A percentile compares a stretch with the other conserved stretches of the same genome.
Conservation (phyloP, 2,113 vertebrate species). For the Oceanodroma tethys region DNA sequence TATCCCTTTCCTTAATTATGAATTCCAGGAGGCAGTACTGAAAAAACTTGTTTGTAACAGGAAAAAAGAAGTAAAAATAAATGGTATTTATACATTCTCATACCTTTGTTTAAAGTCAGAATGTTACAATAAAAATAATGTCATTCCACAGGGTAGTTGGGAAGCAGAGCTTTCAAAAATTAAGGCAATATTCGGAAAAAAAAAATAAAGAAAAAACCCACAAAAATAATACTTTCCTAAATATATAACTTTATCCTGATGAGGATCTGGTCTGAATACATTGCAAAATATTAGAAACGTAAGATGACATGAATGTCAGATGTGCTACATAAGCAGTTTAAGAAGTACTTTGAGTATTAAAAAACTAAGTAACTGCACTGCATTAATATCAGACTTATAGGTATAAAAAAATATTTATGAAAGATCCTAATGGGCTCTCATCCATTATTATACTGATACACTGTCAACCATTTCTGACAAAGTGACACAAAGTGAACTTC, state of each 20-base stretch:
- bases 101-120: neutral
- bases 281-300: neutral
- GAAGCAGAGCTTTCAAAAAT: neutral
- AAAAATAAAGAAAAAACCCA: neutral
- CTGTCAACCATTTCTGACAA: neutral
- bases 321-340: neutral
- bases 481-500: neutral
- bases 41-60: neutral
- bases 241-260: neutral
- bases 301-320: neutral
- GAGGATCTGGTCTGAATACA: neutral
- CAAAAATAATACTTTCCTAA: neutral
- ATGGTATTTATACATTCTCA: neutral
- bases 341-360: neutral
- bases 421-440: neutral
- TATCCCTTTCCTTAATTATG: neutral
- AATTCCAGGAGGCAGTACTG: neutral
- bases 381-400: neutral
- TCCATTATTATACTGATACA: neutral
- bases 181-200: neutral
- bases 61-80: neutral
- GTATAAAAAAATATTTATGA: neutral
- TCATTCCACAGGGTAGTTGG: neutral
- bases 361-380: neutral
- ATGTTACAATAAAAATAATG: neutral